These are phyloP conservation scores for Amitus sp. DNA, from an alignment of 2,888 invertebrate genomes.

Conservation along the genomic window DNA sequence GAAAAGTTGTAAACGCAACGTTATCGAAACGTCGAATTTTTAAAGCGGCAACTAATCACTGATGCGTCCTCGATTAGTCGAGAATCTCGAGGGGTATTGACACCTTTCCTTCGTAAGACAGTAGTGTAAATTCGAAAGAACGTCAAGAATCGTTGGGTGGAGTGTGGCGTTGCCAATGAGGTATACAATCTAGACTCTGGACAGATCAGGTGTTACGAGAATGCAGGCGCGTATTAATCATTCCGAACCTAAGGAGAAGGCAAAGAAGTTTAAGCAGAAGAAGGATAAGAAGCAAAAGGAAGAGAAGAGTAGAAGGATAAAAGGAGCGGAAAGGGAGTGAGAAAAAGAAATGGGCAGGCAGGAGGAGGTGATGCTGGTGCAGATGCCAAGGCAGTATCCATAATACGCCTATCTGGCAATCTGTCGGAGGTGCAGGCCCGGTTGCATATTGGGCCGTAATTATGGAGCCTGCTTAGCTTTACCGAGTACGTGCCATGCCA, in stretches of 20 bases:
- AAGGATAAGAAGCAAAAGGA: constrained; percentile 5
- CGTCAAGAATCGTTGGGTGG: background rate
- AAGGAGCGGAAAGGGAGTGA: constrained; percentile 30
- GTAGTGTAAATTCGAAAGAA: background rate
- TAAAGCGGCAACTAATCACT: background rate
- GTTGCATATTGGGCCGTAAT: constrained; percentile 60
- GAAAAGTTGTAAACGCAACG: too few species aligned
- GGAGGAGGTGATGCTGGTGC: constrained; percentile 20
- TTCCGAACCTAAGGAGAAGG: constrained; percentile 35
- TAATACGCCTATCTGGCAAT: constrained; percentile 59
- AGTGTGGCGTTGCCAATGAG: constrained; percentile 14
- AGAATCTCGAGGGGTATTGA: background rate
- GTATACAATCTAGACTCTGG: constrained; percentile 45
- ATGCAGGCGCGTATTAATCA: constrained; percentile 48
- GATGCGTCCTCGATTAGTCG: background rate
- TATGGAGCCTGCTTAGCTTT: constrained; percentile 48
- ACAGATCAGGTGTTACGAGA: constrained; percentile 51
- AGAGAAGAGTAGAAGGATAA: constrained; percentile 30
- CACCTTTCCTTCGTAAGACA: background rate
- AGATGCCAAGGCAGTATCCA: constrained; percentile 52
- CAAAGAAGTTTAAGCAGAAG: background rate
- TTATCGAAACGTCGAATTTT: background rate
- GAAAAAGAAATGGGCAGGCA: constrained; percentile 15
- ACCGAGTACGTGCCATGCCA: constrained; percentile 48
- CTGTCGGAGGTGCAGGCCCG: constrained; percentile 47